phyloP scores from a whole-genome alignment of 2,797 vertebrate genomes.

The Podarcis siculus region DNA sequence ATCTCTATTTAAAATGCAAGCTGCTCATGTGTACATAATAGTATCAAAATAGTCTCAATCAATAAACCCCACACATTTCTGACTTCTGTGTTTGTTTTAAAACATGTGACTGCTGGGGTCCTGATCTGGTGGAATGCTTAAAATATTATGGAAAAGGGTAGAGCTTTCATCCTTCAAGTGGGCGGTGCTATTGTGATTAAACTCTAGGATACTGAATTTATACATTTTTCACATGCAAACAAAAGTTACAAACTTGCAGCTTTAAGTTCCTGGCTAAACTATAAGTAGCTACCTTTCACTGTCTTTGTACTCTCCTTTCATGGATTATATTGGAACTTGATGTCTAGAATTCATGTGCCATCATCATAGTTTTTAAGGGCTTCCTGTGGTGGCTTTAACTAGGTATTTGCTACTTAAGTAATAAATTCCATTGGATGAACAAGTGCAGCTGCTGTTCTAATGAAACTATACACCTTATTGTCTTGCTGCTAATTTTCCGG shows the following conservation, averaged over 20 bases:
- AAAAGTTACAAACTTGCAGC: neutral
- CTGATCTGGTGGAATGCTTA: neutral
- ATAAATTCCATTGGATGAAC: neutral
- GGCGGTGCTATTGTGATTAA: neutral
- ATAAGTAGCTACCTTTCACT: too few species aligned
- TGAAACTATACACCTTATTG: neutral
- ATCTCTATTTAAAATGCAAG: neutral
- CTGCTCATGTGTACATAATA: neutral
- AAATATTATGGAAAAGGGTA: neutral
- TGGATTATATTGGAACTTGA: neutral
- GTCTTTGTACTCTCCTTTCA: neutral
- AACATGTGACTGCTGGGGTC: neutral
- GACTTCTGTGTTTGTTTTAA: neutral
- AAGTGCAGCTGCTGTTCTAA: neutral
- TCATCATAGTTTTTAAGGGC: neutral
- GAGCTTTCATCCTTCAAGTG: neutral
- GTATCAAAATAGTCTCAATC: neutral
- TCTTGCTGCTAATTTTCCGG: neutral
- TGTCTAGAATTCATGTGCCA: neutral
- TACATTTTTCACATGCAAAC: neutral
- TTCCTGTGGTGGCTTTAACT: neutral
- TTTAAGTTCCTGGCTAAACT: neutral
- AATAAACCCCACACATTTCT: neutral
- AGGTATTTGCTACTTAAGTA: neutral
- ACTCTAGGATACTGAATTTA: neutral